Evolutionary conservation across 2,113 vertebrate species (phyloP), one percentile per base, ranked within the genome.

Genomic region (Phalacrocorax brasilianus): DNA sequence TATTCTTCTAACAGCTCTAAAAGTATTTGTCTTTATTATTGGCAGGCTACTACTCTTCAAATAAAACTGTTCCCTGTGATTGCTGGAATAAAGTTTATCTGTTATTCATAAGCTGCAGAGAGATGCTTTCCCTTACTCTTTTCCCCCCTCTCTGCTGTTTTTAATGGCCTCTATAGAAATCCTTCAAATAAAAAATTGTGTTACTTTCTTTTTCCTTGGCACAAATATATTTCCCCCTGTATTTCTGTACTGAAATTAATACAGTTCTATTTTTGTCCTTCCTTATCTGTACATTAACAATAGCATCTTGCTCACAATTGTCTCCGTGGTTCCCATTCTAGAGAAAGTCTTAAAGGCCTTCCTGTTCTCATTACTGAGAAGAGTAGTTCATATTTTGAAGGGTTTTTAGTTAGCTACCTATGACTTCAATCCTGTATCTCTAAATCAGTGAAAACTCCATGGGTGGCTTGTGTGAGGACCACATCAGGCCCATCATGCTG

Each of bases 101-200:
- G 91, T 94, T 94, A 94, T 95, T 95, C 93, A 95, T 95, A 96
- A 93, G 63, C 85, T 95, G 80, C 80, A 94, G 85, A 85, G 89
- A 90, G 85, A 91, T 91, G 79, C 81, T 95, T 96, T 92, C 47
- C 47, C 56, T 52, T 38, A 32, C 35, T 66, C 44, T 61, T 62
- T 68, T 21, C 28, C 40, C 28, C 33, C 14, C 23, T 40, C 70
- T 62, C 83, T 49, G 70, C 87, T 85, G 40, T 78, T 96, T 96
- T 88, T 93, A 97, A 95, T 77, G 94, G 61, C 75, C 85, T 93
- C 86, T 83, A 78, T 71, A 96, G 83, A 93, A 96, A 84, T 55
- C 91, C 88, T 87, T 93, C 86, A 85, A 89, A 95, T 40, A 91
- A 91, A 78, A 86, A 76, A 94, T 79, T 78, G 85, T 89, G 77